These are phyloP conservation scores for Fragum fragum DNA, from an alignment of 2,888 invertebrate genomes.

Conservation along the genomic window DNA sequence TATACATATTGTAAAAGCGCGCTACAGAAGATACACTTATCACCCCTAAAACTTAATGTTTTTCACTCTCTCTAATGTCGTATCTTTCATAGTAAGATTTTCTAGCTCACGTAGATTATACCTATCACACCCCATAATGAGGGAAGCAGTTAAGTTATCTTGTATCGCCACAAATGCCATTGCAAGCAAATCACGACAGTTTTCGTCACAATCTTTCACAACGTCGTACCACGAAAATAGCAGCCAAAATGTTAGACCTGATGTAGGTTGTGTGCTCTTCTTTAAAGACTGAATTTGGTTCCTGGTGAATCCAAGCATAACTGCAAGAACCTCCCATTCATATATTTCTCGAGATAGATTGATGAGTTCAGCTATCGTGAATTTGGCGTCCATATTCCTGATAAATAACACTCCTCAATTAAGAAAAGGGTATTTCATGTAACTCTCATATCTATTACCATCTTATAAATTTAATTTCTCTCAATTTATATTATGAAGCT, in stretches of 20 bases:
- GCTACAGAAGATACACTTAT: conserved; percentile 4
- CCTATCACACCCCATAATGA: conserved; percentile 8
- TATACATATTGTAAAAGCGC: conserved; percentile 2
- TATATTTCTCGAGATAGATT: conserved; percentile 1
- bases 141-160: conserved; percentile 2
- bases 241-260: conserved; percentile 4
- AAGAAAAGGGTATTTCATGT: no score
- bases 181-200: neutral
- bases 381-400: no score
- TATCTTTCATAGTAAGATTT: neutral
- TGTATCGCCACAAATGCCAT: conserved; percentile 1
- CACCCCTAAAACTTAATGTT: neutral
- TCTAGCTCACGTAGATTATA: neutral
- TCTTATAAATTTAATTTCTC: no score
- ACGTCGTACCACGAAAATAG: conserved; percentile 1
- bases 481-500: no score
- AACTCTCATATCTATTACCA: no score
- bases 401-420: no score
- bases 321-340: conserved; percentile 5
- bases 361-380: conserved; percentile 11
- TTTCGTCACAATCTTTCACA: conserved; percentile 4
- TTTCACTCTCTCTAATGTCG: neutral
- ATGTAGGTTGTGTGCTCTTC: neutral
- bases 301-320: conserved; percentile 6
- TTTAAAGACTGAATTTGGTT: conserved; percentile 4